Evolutionary conservation across 2,113 vertebrate genomes (phyloP).

Genomic region (Dromiciops gliroides): DNA sequence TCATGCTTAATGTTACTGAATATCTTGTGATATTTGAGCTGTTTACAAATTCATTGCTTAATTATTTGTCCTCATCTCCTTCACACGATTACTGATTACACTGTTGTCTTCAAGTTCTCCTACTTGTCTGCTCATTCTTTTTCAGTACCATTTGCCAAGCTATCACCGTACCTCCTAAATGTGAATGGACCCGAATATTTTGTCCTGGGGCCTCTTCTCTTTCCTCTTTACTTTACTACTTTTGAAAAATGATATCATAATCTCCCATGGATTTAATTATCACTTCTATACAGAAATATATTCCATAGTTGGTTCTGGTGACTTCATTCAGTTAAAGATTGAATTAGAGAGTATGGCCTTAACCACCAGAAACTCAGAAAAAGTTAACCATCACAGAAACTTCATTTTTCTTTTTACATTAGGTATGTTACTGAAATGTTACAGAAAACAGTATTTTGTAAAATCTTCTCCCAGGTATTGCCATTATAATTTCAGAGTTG

Average conservation of each 20-base stretch:
- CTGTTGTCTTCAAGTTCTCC: not conserved
- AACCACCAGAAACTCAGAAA: conserved; percentile 11
- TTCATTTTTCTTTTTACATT: conserved; percentile 25
- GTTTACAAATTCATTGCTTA: not conserved
- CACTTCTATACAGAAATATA: not conserved
- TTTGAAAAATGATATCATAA: not conserved
- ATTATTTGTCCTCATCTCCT: not conserved
- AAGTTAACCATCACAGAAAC: not conserved
- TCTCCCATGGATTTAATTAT: not conserved
- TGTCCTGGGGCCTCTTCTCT: not conserved
- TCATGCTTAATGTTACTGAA: not conserved
- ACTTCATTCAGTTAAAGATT: conserved; percentile 17
- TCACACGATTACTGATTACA: not conserved
- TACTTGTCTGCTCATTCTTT: not conserved
- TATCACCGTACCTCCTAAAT: not conserved
- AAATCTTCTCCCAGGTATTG: conserved; percentile 2
- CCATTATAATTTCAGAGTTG: conserved; percentile 39
- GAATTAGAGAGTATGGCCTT: not conserved
- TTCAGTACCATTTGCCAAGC: not conserved
- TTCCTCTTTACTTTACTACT: not conserved
- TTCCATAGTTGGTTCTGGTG: not conserved
- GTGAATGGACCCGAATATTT: not conserved
- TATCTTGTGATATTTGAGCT: not conserved
- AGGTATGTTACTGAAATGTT: conserved; percentile 39
- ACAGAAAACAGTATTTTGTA: conserved; percentile 42